These are phyloP conservation scores for Chrysodeixis includens DNA, from an alignment of 2,888 invertebrate genomes.

Conservation along the genomic window DNA sequence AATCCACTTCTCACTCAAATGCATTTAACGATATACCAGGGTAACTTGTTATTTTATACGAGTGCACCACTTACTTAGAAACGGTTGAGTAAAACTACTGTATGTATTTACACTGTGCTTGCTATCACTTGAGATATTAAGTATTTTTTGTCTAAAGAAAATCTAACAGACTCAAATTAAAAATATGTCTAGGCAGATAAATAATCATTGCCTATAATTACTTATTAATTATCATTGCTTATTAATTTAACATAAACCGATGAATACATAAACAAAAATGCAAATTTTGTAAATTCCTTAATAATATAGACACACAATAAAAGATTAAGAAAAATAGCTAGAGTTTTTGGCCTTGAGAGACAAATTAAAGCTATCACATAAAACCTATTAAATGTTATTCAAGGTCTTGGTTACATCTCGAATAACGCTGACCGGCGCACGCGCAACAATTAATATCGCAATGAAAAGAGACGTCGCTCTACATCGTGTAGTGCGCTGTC, in stretches of 20 bases:
- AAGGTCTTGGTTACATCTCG: constrained; percentile 7
- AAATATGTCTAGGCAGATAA: background rate
- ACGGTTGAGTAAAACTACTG: no score
- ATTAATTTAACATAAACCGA: background rate
- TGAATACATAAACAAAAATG: background rate
- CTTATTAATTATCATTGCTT: no score
- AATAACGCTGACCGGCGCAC: constrained; percentile 2
- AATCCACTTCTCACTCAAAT: background rate
- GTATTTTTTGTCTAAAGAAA: no score
- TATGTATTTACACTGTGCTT: no score
- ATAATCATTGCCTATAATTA: background rate
- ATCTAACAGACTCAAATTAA: background rate
- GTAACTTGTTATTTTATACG: background rate
- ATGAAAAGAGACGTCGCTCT: no score
- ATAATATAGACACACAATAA: background rate
- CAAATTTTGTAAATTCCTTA: background rate
- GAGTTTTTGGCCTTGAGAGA: background rate
- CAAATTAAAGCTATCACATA: background rate
- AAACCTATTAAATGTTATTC: constrained; percentile 4
- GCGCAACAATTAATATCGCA: no score
- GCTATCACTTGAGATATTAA: no score
- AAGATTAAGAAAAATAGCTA: background rate
- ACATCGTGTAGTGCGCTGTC: no score
- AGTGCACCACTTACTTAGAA: no score
- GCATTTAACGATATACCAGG: background rate